These are phyloP conservation scores for Phenganax marumi DNA, from an alignment of 92 coral and sea anemone genomes.

Conservation along the genomic window DNA sequence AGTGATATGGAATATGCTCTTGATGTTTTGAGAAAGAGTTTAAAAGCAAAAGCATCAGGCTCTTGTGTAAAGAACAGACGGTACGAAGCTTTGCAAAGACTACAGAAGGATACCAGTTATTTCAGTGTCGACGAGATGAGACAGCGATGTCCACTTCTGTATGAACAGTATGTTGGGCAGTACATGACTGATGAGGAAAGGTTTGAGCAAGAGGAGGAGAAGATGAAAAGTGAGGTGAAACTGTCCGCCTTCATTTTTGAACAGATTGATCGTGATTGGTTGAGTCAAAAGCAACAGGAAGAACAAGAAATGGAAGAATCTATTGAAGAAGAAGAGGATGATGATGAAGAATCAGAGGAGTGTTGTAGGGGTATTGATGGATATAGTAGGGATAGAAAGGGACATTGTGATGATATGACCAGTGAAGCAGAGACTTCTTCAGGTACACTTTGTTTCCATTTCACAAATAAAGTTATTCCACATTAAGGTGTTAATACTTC, in stretches of 20 bases:
- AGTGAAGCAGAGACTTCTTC: neutral
- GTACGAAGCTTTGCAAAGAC: constrained; percentile 73
- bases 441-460: neutral
- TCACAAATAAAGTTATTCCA: too few relatives aligned
- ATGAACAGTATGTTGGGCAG: constrained; percentile 86
- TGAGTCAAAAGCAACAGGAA: constrained; percentile 60
- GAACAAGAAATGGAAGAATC: constrained; percentile 65
- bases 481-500: too few relatives aligned
- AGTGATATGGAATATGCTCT: constrained; percentile 66
- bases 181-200: constrained; percentile 80
- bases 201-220: constrained; percentile 65
- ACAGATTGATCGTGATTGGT: constrained; percentile 71
- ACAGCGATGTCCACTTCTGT: constrained; percentile 74
- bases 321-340: constrained; percentile 71
- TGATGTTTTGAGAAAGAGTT: constrained; percentile 58
- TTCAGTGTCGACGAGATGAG: constrained; percentile 80
- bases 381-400: neutral
- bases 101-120: constrained; percentile 63
- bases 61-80: constrained; percentile 77
- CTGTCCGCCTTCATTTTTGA: constrained; percentile 70
- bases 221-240: constrained; percentile 60
- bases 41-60: constrained; percentile 61
- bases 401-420: neutral
- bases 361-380: neutral
- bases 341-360: constrained; percentile 46